A percentile compares a stretch with the other conserved stretches of the same genome.
Evolutionary conservation across 2,888 invertebrate genomes (phyloP).

Genomic region (Pristionchus fissidentatus): DNA sequence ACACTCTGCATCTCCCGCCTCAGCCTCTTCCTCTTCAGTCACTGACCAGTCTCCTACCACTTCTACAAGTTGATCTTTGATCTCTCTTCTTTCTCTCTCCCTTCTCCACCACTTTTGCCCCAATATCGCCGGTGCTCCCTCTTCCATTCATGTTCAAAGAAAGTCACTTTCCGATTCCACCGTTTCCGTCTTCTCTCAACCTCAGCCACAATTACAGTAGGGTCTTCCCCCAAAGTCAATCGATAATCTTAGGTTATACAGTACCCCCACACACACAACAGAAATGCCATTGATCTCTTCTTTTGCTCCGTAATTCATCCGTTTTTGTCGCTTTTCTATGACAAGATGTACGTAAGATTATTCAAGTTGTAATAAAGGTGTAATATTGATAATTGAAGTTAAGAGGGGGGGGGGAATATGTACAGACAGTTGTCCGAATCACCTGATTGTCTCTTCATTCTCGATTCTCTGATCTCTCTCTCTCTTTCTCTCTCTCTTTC

Average conservation of each 20-base stretch:
- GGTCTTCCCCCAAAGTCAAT: conserved; percentile 7
- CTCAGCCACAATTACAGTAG: conserved; percentile 6
- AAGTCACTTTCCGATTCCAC: too few species aligned
- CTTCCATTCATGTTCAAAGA: not conserved
- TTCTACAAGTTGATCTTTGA: conserved; percentile 5
- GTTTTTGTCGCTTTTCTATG: conserved; percentile 21
- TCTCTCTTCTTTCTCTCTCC: not conserved
- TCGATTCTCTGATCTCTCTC: too few species aligned
- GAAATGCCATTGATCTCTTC: conserved; percentile 30
- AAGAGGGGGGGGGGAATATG: too few species aligned
- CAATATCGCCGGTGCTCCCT: not conserved
- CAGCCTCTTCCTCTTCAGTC: not conserved
- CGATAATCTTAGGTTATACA: conserved; percentile 30
- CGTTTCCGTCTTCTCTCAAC: not conserved
- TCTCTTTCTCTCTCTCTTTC: too few species aligned
- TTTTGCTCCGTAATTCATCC: conserved; percentile 4
- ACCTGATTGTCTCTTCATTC: too few species aligned
- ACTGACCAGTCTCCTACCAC: conserved; percentile 25
- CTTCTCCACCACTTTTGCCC: not conserved
- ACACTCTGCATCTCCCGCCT: conserved; percentile 30
- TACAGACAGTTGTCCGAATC: too few species aligned
- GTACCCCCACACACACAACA: not conserved
- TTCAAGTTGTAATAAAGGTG: not conserved
- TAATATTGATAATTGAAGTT: too few species aligned
- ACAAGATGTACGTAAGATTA: conserved; percentile 22